Base-by-base conservation (phyloP, 2,888 invertebrate species). In the Hirtodrosophila trivittata region DNA sequence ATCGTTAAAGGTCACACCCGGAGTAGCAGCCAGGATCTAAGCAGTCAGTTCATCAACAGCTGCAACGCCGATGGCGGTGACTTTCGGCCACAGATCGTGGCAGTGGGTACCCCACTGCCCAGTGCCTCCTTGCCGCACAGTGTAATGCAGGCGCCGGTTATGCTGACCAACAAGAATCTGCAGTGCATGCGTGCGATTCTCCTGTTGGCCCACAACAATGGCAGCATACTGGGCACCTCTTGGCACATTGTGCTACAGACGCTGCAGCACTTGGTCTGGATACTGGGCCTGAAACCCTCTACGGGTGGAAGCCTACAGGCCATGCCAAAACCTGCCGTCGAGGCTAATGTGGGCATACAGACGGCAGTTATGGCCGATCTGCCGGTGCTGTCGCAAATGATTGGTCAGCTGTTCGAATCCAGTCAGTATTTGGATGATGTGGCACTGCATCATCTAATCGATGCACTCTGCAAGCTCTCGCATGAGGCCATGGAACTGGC, bases 401-500 rank as follows among this genome's bases (percentile, higher is more conserved):
- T 98, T 66, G 97, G 97, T 54, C 93, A 96, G 63, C 93, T 98
- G 3, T 98, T 98, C 89, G 98, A 98, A 91, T 97, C 97, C 26
- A 98, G 98, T 67, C 97, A 96, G 91, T 95, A 95, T 90, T 92
- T 98, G 72, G 97, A 98, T 89, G 98, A 98, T 89, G 97, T 97
- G 1, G 97, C 98, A 1, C 91, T 99, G 3, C 98, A 98, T 91
- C 98, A 98, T 90, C 92, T 99, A 28, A 97, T 99, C 50, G 98
- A 98, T 89, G 98, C 98, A 0, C 92, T 99, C 0, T 98, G 98
- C 88, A 98, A 98, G 91, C 92, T 99, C 13, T 98, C 98, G 0
- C 95, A 97, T 67, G 99, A 99, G 90, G 97, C 98, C 16, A 98
- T 98, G 97, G 98, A 98, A 86, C 91, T 98, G 56, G 98, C 98